Base-by-base conservation (phyloP, 1,140 invertebrate species). In the Elysia chlorotica region DNA sequence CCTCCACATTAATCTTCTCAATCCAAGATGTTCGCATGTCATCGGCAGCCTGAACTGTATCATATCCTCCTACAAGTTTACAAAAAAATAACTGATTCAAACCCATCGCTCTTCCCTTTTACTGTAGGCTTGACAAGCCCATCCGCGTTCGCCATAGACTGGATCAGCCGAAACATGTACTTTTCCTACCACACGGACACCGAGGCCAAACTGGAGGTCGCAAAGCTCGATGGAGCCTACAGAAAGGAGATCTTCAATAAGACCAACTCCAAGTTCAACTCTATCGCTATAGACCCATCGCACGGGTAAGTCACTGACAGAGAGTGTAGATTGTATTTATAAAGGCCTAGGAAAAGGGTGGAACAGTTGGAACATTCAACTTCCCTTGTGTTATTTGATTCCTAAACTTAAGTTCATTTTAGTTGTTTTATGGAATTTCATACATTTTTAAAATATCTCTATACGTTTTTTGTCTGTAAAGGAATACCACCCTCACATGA, bases 91-190 rank as follows among this genome's bases (percentile, higher is more conserved):
- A n/a, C n/a, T n/a, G n/a, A n/a, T n/a, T n/a, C n/a, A n/a, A n/a
- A n/a, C n/a, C n/a, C n/a, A n/a, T n/a, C n/a, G n/a, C n/a, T n/a
- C n/a, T 53, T 37, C 19, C 14, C 28, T 71, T 48, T 38, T 67
- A 70, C 62, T 65, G 5, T 66, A 87, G 82, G 84, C 63, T 68
- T 84, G 31, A 78, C 76, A 33, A 81, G 81, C 73, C 75, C 80
- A 10, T 73, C 79, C 53, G 92, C 92, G 1, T 89, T 92, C 82
- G 90, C 90, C 37, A 87, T 92, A 70, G 94, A 96, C 87, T 95
- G 93, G 93, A 90, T 93, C 56, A 93, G 93, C 19, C 87, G 89
- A 28, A 91, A 92, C 74, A 89, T 95, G 88, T 93, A 93, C 84
- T 91, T 93, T 73, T 87, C 88, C 23, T 90, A 90, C 0, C 82